Conservation (phyloP, 2,888 invertebrate species). For the Pachydiplax longipennis region DNA sequence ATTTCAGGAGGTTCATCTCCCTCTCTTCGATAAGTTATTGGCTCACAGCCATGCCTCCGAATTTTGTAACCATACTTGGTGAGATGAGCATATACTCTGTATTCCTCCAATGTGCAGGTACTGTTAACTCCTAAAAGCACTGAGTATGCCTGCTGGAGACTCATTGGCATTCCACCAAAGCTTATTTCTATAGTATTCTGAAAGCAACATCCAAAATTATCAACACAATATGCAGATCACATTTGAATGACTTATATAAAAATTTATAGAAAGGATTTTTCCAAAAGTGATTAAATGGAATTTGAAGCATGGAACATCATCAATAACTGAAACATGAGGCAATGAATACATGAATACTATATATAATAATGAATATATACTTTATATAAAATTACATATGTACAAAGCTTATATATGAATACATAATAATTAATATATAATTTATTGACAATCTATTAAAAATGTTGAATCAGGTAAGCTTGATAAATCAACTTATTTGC, state of each 20-base stretch:
- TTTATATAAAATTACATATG: too few relatives aligned
- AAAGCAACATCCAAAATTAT: slow-evolving; percentile 52
- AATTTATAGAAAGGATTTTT: slow-evolving; percentile 38
- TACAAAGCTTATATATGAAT: too few relatives aligned
- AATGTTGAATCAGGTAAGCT: too few relatives aligned
- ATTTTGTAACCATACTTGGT: slow-evolving; percentile 67
- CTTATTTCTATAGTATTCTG: slow-evolving; percentile 70
- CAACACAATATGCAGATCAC: slow-evolving; percentile 44
- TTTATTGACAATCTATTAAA: too few relatives aligned
- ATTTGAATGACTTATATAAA: slow-evolving; percentile 38
- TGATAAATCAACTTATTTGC: too few relatives aligned
- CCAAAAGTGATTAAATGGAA: neutral
- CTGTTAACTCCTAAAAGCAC: slow-evolving; percentile 60
- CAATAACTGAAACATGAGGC: neutral
- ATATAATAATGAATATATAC: too few relatives aligned
- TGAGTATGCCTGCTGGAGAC: slow-evolving; percentile 71
- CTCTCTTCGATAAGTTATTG: neutral
- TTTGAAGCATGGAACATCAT: neutral
- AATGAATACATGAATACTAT: neutral
- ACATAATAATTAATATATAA: too few relatives aligned
- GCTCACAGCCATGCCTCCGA: slow-evolving; percentile 59
- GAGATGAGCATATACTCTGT: slow-evolving; percentile 68
- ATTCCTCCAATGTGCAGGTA: slow-evolving; percentile 61
- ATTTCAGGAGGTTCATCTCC: neutral
- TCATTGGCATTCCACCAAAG: slow-evolving; percentile 66